phyloP scores from a whole-genome alignment of 2,113 vertebrate species.

The Bothrops jararaca region DNA sequence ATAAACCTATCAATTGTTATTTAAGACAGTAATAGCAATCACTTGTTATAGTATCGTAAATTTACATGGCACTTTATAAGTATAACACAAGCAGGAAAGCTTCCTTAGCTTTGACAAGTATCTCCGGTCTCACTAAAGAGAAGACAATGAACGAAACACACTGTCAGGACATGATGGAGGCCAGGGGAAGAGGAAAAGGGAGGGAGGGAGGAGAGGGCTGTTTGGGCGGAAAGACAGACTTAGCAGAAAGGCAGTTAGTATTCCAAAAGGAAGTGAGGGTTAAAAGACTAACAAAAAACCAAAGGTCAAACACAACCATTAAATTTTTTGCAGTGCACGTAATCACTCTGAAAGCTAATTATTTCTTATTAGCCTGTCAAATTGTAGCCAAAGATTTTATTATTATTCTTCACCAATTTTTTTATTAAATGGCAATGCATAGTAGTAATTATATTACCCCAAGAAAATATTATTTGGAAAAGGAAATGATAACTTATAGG shows the following conservation, averaged over 20 bases:
- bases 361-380: background rate
- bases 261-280: background rate
- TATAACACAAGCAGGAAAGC: constrained; percentile 13
- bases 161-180: constrained; percentile 6
- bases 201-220: background rate
- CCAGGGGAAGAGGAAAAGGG: constrained; percentile 9
- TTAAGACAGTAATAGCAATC: constrained; percentile 39
- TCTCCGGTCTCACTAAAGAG: background rate
- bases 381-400: background rate
- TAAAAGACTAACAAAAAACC: background rate
- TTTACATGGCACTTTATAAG: constrained; percentile 11
- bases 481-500: background rate
- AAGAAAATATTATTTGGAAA: background rate
- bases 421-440: background rate
- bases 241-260: background rate
- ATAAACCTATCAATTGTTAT: constrained; percentile 36
- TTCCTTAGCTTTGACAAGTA: constrained; percentile 21
- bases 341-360: background rate
- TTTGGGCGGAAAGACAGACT: background rate
- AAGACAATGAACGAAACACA: background rate
- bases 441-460: background rate
- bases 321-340: background rate
- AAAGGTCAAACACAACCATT: background rate
- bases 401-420: background rate
- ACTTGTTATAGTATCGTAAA: constrained; percentile 25